Evolutionary conservation across 2,888 invertebrate genomes (phyloP), one percentile per base, ranked within the genome.

Genomic region (Drosophila helvetica): DNA sequence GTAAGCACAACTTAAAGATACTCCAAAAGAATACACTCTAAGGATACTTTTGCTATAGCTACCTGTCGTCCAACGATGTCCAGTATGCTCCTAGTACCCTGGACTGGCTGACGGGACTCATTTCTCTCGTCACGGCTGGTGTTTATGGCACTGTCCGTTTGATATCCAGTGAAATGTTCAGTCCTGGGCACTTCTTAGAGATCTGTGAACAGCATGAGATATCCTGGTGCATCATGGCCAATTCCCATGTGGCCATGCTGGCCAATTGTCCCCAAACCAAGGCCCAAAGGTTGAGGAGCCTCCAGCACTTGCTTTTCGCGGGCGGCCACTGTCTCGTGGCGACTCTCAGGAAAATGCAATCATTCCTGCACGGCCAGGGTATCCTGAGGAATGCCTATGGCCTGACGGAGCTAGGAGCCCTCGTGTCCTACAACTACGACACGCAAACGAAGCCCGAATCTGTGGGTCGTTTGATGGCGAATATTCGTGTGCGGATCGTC

Each of bases 321-420:
- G 91, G 91, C 0, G 80, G 86, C 8, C 75, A 77, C 30, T 83
- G 88, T 0, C 52, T 83, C 1, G 75, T 82, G 19, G 62, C 64
- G 0, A 89, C 78, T 8, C 63, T 86, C 6, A 56, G 73, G 30
- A 75, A 79, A 53, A 78, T 90, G 68, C 76, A 82, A 12, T 57
- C 65, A 0, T 63, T 75, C 61, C 60, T 85, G 5, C 68, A 47
- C 0, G 54, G 61, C n/a, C 56, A 74, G 4, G 79, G 75, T 0
- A 73, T 77, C 15, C 64, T 91, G 9, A 66, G 77, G 0, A 79
- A 86, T 60, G 87, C 77, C 17, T 91, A 91, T 53, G 90, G 89
- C 4, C 71, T 86, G 48, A 90, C 86, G 1, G 91, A 91, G 70
- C 54, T 85, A 22, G 86, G 86, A 43, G 61, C 78, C 5, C 30